These are phyloP conservation scores for Aphrophora alni DNA, from an alignment of 2,888 invertebrate genomes.

Conservation along the genomic window DNA sequence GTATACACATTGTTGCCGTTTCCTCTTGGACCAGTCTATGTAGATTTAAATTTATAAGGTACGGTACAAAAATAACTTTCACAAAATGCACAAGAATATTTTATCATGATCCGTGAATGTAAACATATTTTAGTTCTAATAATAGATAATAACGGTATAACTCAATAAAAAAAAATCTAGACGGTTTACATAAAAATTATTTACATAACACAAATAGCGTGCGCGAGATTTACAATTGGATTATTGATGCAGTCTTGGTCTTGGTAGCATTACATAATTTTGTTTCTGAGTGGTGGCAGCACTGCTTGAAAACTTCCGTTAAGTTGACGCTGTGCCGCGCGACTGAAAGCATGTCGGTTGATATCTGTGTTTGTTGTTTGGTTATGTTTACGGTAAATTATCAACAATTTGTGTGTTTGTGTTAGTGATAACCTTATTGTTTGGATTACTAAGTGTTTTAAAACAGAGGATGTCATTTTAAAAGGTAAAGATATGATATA, in stretches of 20 bases:
- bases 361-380: neutral
- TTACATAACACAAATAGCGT: neutral
- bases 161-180: too few species aligned
- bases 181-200: neutral
- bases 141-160: too few species aligned
- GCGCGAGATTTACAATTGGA: neutral
- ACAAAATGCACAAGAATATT: too few species aligned
- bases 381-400: neutral
- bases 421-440: neutral
- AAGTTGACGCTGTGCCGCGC: slow-evolving; percentile 1
- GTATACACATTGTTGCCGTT: too few species aligned
- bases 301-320: neutral
- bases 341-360: neutral
- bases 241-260: neutral
- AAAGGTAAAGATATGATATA: neutral
- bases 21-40: too few species aligned
- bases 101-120: too few species aligned
- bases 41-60: too few species aligned
- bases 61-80: too few species aligned
- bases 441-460: neutral
- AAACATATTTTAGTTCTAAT: too few species aligned
- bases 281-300: neutral
- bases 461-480: neutral
- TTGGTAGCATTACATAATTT: neutral
- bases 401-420: slow-evolving; percentile 1